phyloP scores from a whole-genome alignment of 2,888 invertebrate species.

The Mechanitis mazaeus region DNA sequence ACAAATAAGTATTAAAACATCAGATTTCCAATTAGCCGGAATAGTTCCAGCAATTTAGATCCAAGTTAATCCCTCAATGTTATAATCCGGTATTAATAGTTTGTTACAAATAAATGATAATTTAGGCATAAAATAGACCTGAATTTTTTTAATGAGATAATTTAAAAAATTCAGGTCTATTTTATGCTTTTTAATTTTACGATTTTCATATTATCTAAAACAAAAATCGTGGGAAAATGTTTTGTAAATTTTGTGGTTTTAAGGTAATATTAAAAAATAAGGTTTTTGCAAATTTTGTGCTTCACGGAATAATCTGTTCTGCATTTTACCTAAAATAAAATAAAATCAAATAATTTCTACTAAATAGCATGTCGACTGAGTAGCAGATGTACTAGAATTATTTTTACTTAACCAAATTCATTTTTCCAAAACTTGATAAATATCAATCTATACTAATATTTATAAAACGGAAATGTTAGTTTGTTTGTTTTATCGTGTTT shows the following conservation, averaged over 20 bases:
- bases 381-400: constrained; percentile 21
- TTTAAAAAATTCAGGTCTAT: no score
- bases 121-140: constrained; percentile 7
- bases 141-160: not conserved
- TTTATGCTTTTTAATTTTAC: no score
- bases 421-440: no score
- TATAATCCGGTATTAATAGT: not conserved
- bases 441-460: no score
- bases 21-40: no score
- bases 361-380: constrained; percentile 51
- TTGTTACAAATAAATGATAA: constrained; percentile 3
- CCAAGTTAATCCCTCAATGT: no score
- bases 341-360: constrained; percentile 50
- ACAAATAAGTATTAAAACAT: no score
- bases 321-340: constrained; percentile 48
- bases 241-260: constrained; percentile 25
- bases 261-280: constrained; percentile 28
- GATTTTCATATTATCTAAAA: constrained; percentile 6
- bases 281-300: constrained; percentile 55
- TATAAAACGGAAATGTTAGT: no score
- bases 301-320: constrained; percentile 55
- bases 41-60: no score
- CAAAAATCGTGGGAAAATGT: constrained; percentile 28
- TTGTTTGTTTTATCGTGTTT: no score
- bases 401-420: not conserved